Evolutionary conservation across 1,140 invertebrate genomes (phyloP).

Genomic region (Drosophila punjabiensis): DNA sequence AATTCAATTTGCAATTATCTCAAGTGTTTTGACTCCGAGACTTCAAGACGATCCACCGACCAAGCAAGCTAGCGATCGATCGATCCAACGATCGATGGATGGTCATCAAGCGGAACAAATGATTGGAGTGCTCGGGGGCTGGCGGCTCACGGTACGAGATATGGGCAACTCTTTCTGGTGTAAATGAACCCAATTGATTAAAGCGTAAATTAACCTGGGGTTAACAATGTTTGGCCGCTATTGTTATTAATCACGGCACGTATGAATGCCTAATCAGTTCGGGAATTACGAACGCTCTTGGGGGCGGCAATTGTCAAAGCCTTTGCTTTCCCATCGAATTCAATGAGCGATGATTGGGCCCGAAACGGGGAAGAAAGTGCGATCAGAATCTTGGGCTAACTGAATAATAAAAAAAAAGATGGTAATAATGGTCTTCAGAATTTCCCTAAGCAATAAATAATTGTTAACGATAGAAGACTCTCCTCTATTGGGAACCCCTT

Average conservation of each 20-base stretch:
- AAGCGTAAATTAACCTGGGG: conserved; percentile 83
- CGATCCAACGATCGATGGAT: conserved; percentile 43
- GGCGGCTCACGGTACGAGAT: conserved; percentile 13
- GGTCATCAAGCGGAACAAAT: conserved; percentile 72
- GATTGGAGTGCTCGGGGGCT: conserved; percentile 55
- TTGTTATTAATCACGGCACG: conserved; percentile 81
- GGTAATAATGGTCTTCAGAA: conserved; percentile 19
- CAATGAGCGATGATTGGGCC: conserved; percentile 80
- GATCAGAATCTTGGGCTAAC: conserved; percentile 47
- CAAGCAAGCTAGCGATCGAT: conserved; percentile 6
- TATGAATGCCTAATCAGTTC: conserved; percentile 83
- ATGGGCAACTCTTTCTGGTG: conserved; percentile 44
- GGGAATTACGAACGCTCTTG: conserved; percentile 68
- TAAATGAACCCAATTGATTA: conserved; percentile 84
- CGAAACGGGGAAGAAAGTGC: conserved; percentile 61
- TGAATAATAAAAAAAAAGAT: conserved; percentile 17
- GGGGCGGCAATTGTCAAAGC: conserved; percentile 72
- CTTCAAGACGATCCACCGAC: conserved; percentile 45
- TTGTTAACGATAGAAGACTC: conserved; percentile 58
- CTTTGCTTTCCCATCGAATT: conserved; percentile 74
- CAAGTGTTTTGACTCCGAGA: conserved; percentile 75
- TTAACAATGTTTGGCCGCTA: conserved; percentile 80
- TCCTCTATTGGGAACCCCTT: conserved; percentile 49
- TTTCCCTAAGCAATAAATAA: conserved; percentile 71
- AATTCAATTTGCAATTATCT: conserved; percentile 84